Evolutionary conservation across 2,888 invertebrate genomes (phyloP).

Genomic region (Orchesella flavescens): DNA sequence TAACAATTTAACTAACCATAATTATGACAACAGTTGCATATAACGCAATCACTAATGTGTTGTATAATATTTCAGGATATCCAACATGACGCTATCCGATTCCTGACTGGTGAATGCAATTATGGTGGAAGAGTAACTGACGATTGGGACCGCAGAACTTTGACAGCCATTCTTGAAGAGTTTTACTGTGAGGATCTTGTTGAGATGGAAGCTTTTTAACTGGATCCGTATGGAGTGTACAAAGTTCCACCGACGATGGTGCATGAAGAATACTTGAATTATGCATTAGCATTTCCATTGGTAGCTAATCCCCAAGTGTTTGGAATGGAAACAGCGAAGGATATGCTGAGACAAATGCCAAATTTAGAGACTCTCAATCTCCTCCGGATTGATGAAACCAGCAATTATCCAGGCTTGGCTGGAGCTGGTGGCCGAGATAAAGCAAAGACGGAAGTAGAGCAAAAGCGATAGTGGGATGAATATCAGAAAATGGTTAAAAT

Average conservation of each 20-base stretch:
- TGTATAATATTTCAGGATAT: conserved; percentile 77
- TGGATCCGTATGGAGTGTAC: conserved; percentile 76
- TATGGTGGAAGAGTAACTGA: conserved; percentile 97
- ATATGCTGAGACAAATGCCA: too few species aligned
- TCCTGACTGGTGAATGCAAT: conserved; percentile 95
- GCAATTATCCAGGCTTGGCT: too few species aligned
- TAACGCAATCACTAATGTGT: too few species aligned
- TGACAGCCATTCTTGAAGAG: conserved; percentile 86
- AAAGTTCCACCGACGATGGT: conserved; percentile 83
- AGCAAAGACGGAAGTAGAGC: too few species aligned
- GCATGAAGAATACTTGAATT: conserved; percentile 82
- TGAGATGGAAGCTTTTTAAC: conserved; percentile 74
- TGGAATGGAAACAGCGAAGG: conserved; percentile 94
- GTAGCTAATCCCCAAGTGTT: conserved; percentile 89
- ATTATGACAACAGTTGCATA: not conserved
- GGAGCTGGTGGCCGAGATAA: too few species aligned
- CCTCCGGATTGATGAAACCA: too few species aligned
- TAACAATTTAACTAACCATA: not conserved
- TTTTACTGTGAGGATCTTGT: conserved; percentile 85
- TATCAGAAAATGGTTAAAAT: too few species aligned
- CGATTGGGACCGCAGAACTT: conserved; percentile 92
- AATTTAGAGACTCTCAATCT: too few species aligned
- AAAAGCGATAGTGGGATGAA: too few species aligned
- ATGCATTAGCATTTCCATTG: conserved; percentile 82
- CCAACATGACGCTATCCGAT: conserved; percentile 89